Evolutionary conservation across 2,113 vertebrate species (phyloP).

Genomic region (Notechis scutatus): DNA sequence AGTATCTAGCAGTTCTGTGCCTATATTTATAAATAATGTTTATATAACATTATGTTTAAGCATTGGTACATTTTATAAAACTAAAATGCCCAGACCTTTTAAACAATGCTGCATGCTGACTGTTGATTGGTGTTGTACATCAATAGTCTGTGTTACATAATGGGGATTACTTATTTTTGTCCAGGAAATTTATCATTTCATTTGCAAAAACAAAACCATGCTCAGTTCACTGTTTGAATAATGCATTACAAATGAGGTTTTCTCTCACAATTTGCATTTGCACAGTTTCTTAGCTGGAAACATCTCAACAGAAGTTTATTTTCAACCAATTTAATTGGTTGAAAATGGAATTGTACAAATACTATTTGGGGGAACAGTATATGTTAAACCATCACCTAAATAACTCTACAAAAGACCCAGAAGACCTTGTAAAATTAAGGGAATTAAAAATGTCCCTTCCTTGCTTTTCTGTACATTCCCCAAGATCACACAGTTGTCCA

Average conservation of each 20-base stretch:
- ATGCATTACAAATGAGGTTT: not conserved
- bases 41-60: not conserved
- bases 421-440: not conserved
- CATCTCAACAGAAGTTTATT: not conserved
- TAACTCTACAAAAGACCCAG: not conserved
- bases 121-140: slow-evolving; percentile 10
- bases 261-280: not conserved
- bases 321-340: not conserved
- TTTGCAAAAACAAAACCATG: not conserved
- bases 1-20: not conserved
- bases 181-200: not conserved
- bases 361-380: not conserved
- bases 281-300: not conserved
- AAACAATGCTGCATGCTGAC: not conserved
- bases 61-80: not conserved
- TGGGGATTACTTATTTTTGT: slow-evolving; percentile 20
- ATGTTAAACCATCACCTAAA: not conserved
- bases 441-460: not conserved
- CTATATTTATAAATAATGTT: slow-evolving; percentile 13
- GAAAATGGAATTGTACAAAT: not conserved
- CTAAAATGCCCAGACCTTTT: not conserved
- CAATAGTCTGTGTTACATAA: slow-evolving; percentile 21
- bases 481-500: not conserved
- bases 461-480: not conserved
- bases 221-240: not conserved